Evolutionary conservation across 2,888 invertebrate species (phyloP), one percentile per base, ranked within the genome.

Genomic region (Parnassius glacialis): DNA sequence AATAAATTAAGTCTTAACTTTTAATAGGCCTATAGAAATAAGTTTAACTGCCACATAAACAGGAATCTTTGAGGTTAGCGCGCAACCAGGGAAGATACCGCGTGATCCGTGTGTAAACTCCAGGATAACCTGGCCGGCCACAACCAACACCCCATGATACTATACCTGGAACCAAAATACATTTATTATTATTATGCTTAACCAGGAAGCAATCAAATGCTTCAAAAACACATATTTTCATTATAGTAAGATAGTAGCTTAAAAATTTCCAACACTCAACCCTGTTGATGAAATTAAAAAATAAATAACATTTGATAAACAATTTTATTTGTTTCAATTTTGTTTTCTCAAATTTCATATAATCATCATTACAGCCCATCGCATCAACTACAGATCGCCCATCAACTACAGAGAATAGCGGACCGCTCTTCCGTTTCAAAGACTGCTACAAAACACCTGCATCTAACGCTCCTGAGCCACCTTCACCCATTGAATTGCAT

Each of bases 101-200:
- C 0, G 94, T 90, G 12, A 95, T 95, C 67, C 95, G 89, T 0
- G 95, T 95, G 74, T 95, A 95, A 5, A 95, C 95, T 2, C 95
- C 95, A 0, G 95, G 95, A 74, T 95, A 95, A 0, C 95, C 95
- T 9, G 94, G 94, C 67, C 95, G 85, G 0, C 95, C 95, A 74
- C 95, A 95, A 1, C 95, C 95, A 0, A 96, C 96, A 11, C 97
- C 97, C 96, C 96, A 97, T 0, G 96, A 96, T 0, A 97, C 97
- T 70, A 96, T 95, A 44, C 95, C 95, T 95, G 84, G 12, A 92
- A 88, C 59, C 44, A 48, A 55, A 51, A 47, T 11, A 20, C 12
- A 51, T 13, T 25, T 12, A 10, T 16, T 50, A 10, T 10, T 10
- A 20, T 20, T 20, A 20, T 20, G 20, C 10, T 16, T 9, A n/a